Percentiles rank a stretch among this genome's conserved stretches.
phyloP scores from a whole-genome alignment of 2,888 invertebrate species.

The Chrysolina americana region DNA sequence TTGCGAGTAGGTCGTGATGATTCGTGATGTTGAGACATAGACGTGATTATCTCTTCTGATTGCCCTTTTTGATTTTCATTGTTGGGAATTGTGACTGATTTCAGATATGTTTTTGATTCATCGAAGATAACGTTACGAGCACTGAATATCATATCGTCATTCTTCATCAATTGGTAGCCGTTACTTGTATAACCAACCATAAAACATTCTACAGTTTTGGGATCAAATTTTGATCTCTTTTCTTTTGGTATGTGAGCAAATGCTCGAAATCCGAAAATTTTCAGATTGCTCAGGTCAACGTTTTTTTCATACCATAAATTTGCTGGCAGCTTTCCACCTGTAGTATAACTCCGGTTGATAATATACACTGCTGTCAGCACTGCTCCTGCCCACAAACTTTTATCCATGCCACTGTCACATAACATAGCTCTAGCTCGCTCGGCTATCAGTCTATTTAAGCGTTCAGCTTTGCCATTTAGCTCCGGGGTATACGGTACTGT shows the following conservation, averaged over 20 bases:
- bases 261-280: neutral
- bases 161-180: too few species aligned
- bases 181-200: too few species aligned
- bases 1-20: neutral
- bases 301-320: neutral
- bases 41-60: too few species aligned
- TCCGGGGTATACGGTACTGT: neutral
- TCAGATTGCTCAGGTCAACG: neutral
- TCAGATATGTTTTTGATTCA: too few species aligned
- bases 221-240: neutral
- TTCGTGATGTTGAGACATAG: neutral
- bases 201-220: neutral
- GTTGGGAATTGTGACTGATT: too few species aligned
- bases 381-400: neutral
- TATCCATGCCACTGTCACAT: neutral
- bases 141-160: too few species aligned
- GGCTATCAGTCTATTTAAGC: neutral
- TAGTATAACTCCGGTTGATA: neutral
- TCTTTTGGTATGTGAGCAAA: neutral
- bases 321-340: neutral
- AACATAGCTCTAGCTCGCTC: neutral
- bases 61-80: too few species aligned
- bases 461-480: neutral
- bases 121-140: too few species aligned
- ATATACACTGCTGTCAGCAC: neutral